These are phyloP conservation scores for Acropternis orthonyx DNA, from an alignment of 2,797 vertebrate species.

Conservation along the genomic window DNA sequence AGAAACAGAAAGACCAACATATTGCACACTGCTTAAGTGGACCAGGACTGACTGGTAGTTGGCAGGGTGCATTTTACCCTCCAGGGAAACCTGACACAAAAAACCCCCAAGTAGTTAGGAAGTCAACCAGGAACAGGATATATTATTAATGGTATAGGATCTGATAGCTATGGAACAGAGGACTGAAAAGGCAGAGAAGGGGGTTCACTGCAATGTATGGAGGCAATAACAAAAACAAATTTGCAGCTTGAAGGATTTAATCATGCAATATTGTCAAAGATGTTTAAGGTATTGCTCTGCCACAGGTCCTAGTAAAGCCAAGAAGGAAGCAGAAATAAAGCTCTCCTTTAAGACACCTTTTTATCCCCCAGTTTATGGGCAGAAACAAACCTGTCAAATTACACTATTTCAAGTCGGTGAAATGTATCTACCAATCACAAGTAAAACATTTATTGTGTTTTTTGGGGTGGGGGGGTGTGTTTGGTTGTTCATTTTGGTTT, in stretches of 20 bases:
- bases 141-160: neutral
- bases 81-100: neutral
- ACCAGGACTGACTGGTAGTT: neutral
- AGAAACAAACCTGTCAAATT: neutral
- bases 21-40: neutral
- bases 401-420: neutral
- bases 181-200: neutral
- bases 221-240: neutral
- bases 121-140: neutral
- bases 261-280: neutral
- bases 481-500: neutral
- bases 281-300: neutral
- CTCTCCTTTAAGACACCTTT: neutral
- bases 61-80: neutral
- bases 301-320: neutral
- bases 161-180: neutral
- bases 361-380: neutral
- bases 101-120: neutral
- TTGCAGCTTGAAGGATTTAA: neutral
- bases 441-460: neutral
- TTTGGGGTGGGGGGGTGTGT: rapidly evolving
- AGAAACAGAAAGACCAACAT: neutral
- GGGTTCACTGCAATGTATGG: neutral
- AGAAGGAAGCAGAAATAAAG: neutral
- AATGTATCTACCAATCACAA: neutral